Base-by-base conservation (phyloP, 2,113 vertebrate species). In the Neoarius graeffei region DNA sequence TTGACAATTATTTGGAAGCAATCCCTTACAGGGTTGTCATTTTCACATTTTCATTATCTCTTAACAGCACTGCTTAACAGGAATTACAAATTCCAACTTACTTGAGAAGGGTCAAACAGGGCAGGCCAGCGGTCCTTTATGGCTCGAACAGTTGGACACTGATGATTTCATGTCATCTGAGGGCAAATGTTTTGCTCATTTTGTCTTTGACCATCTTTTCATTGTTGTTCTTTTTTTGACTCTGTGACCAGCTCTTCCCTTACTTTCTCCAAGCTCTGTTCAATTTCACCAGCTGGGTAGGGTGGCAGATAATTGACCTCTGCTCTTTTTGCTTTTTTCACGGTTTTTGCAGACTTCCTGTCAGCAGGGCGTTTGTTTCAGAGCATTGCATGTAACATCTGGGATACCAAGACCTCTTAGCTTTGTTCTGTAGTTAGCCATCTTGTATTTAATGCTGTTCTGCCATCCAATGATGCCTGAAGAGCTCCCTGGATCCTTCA, bases 141-240 rank as follows among this genome's bases (percentile, higher is more conserved):
- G n/a, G 4, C 11, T 80, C 7, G 52, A n/a, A 86, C 74, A 64
- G 5, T 80, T 86, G 74, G 74, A 86, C 85, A 86, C 1, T 3
- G 74, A 79, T 19, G 14, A 86, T 64, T 86, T 86, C 14, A n/a
- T 86, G 56, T 13, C 19, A 1, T 62, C 73, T 52, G 4, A 3
- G 56, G n/a, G 84, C 84, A 85, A 85, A 86, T 80, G 73, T 86
- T 86, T 86, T 86, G 42, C 42, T 52, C 54, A 85, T 42, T 23
- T 85, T 10, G 1, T 80, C 85, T 7, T 66, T 86, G 11, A 86
- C 1, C 2, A 86, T 11, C 5, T 67, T 67, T 66, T 27, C 48
- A 0, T 80, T 54, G 8, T 80, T 80, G 14, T 80, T 66, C 4
- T 86, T 80, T 7, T 66, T 66, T 5, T n/a, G n/a, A n/a, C n/a